A percentile compares a stretch with the other conserved stretches of the same genome.
Evolutionary conservation across 2,888 invertebrate genomes (phyloP).

Genomic region (Tribolium freemani): DNA sequence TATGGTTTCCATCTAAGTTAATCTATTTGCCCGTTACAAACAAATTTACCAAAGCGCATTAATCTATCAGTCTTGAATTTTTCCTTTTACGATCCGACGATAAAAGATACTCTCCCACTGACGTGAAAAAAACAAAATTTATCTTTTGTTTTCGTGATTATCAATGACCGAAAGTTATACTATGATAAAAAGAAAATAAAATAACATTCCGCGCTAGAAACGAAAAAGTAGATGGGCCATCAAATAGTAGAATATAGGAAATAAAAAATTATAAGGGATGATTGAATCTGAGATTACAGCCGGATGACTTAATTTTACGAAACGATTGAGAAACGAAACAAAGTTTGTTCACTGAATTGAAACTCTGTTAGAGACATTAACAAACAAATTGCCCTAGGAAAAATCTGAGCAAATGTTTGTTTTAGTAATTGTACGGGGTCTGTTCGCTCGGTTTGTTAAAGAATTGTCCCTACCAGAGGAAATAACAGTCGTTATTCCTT

Average conservation of each 20-base stretch:
- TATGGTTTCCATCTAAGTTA: slow-evolving; percentile 51
- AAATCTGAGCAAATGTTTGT: slow-evolving; percentile 53
- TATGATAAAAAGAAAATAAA: slow-evolving; percentile 17
- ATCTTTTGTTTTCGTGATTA: slow-evolving; percentile 16
- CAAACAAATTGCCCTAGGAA: slow-evolving; percentile 49
- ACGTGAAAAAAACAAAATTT: slow-evolving; percentile 1
- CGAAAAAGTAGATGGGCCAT: slow-evolving; percentile 20
- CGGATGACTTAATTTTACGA: slow-evolving; percentile 21
- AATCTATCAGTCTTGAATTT: slow-evolving; percentile 17
- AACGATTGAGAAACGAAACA: slow-evolving; percentile 30
- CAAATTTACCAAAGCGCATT: slow-evolving; percentile 18
- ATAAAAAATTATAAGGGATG: slow-evolving; percentile 34
- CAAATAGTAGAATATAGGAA: slow-evolving; percentile 21
- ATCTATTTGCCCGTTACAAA: slow-evolving; percentile 51
- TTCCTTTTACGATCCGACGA: slow-evolving; percentile 15
- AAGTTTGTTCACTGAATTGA: slow-evolving; percentile 37
- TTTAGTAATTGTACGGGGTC: slow-evolving; percentile 49
- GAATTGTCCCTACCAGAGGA: slow-evolving; percentile 32
- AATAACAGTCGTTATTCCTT: slow-evolving; percentile 41
- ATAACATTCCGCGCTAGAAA: background rate
- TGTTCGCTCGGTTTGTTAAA: slow-evolving; percentile 44
- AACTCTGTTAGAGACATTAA: slow-evolving; percentile 40
- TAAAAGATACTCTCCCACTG: background rate
- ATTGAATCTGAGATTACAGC: slow-evolving; percentile 17
- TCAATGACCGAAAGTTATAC: slow-evolving; percentile 17